A percentile compares a stretch with the other conserved stretches of the same genome.
phyloP scores from a whole-genome alignment of 1,140 invertebrate genomes.

The Dendroctonus valens region DNA sequence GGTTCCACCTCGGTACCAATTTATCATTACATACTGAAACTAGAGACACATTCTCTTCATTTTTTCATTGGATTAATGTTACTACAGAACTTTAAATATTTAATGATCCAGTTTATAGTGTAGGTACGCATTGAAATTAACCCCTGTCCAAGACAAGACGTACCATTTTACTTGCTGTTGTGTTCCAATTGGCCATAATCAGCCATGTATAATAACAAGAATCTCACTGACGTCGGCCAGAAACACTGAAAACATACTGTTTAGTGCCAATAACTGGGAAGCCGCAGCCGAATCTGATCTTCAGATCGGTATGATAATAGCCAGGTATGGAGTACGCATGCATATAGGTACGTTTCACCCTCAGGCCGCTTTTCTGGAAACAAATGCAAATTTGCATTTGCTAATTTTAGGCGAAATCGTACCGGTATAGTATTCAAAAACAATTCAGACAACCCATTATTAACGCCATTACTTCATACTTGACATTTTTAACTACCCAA shows the following conservation, averaged over 20 bases:
- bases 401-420: slow-evolving; percentile 17
- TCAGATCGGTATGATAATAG: slow-evolving; percentile 30
- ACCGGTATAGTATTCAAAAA: background rate
- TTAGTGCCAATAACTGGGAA: slow-evolving; percentile 30
- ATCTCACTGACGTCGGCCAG: slow-evolving; percentile 24
- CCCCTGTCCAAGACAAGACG: too few species aligned
- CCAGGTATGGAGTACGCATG: slow-evolving; percentile 23
- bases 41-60: too few species aligned
- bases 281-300: slow-evolving; percentile 26
- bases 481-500: too few species aligned
- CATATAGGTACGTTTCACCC: slow-evolving; percentile 6
- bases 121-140: too few species aligned
- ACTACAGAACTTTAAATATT: too few species aligned
- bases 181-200: slow-evolving; percentile 25
- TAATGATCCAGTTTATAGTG: too few species aligned
- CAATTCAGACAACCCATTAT: too few species aligned
- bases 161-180: too few species aligned
- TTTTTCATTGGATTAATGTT: too few species aligned
- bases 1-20: too few species aligned
- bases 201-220: slow-evolving; percentile 24
- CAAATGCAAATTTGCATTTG: slow-evolving; percentile 25
- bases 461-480: too few species aligned
- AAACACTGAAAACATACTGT: slow-evolving; percentile 28
- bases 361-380: slow-evolving; percentile 3
- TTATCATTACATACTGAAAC: too few species aligned